Evolutionary conservation across 2,888 invertebrate genomes (phyloP).

Genomic region (Ophion slaviceki): DNA sequence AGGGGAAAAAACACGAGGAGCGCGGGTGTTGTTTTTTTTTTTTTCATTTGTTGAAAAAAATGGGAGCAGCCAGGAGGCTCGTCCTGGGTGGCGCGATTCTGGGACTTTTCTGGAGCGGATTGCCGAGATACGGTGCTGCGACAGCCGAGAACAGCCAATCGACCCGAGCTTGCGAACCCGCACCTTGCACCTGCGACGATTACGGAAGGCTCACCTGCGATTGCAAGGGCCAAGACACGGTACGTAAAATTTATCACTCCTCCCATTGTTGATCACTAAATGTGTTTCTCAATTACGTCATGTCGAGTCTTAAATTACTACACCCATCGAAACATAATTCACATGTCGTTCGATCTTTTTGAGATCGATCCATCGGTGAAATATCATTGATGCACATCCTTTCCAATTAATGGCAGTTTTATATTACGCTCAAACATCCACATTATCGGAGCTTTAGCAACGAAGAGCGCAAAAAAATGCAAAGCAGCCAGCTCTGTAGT

Average conservation of each 20-base stretch:
- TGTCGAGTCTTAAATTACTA: too few relatives aligned
- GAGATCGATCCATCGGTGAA: too few relatives aligned
- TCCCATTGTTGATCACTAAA: neutral
- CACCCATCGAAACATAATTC: too few relatives aligned
- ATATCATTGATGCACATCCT: too few relatives aligned
- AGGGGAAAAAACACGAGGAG: conserved; percentile 23
- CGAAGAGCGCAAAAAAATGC: neutral
- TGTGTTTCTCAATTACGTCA: neutral
- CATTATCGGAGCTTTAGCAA: neutral
- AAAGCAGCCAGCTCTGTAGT: conserved; percentile 14
- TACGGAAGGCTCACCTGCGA: conserved; percentile 86
- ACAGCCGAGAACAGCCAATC: conserved; percentile 64
- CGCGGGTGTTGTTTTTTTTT: conserved; percentile 26
- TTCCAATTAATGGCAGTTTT: too few relatives aligned
- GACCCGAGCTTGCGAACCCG: conserved; percentile 84
- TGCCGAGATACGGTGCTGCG: conserved; percentile 71
- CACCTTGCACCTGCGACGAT: conserved; percentile 86
- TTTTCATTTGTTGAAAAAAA: conserved; percentile 56
- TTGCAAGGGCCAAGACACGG: conserved; percentile 85
- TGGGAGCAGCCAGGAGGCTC: conserved; percentile 79
- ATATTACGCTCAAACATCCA: too few relatives aligned
- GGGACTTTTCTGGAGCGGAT: conserved; percentile 78
- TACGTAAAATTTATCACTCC: conserved; percentile 74
- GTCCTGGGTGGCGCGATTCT: conserved; percentile 79
- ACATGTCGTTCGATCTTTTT: too few relatives aligned